A percentile compares a stretch with the other conserved stretches of the same genome.
Conservation (phyloP, 1,140 invertebrate species). For the Geopemphigus sp. region DNA sequence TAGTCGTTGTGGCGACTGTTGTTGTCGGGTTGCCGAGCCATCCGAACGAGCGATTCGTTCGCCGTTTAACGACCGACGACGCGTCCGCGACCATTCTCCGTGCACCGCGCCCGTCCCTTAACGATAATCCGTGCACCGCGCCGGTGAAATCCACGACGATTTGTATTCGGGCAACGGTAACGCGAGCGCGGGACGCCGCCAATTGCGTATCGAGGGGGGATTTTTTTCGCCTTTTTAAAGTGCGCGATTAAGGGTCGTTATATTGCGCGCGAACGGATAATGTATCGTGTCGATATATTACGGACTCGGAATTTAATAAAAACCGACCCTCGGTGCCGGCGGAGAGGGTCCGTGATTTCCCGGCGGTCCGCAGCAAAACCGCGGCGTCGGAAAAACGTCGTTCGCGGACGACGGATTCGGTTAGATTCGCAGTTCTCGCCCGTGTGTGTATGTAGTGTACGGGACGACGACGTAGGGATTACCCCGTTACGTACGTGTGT, state of each 20-base stretch:
- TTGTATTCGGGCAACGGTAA: neutral
- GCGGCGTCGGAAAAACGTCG: neutral
- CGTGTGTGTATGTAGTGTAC: neutral
- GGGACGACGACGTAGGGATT: no score
- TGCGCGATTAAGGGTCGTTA: slow-evolving; percentile 20
- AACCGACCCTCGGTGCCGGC: neutral
- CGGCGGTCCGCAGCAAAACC: neutral
- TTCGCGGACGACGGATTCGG: neutral
- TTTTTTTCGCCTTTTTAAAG: neutral
- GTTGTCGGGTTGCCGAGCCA: neutral
- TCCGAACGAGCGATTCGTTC: neutral
- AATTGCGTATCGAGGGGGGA: slow-evolving; percentile 6
- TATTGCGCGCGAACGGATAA: neutral
- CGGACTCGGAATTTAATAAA: slow-evolving; percentile 32
- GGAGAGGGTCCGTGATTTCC: neutral
- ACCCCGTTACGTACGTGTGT: no score
- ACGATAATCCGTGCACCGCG: neutral
- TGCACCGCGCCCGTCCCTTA: neutral
- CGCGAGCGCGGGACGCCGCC: neutral
- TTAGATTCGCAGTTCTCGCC: neutral
- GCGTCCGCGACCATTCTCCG: neutral
- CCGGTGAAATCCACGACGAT: neutral
- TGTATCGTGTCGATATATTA: slow-evolving; percentile 1
- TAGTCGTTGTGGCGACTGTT: neutral
- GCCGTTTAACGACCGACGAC: neutral